Evolutionary conservation across 2,888 invertebrate species (phyloP), one percentile per base, ranked within the genome.

Genomic region (Agrochola circellaris): DNA sequence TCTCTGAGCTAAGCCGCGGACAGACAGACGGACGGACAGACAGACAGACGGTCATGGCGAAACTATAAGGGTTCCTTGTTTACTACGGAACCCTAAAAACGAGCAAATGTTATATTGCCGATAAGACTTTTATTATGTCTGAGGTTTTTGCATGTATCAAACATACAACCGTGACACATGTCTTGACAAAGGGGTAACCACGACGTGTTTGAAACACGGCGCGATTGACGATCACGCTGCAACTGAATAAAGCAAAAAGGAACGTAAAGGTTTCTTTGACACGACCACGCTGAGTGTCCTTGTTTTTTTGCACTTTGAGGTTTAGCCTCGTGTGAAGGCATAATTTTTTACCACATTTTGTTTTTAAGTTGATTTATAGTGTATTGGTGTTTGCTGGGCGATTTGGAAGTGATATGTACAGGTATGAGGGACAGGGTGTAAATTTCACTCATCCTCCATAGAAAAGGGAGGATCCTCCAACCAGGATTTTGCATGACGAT

Each of bases 231-330:
- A 48, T 60, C 48, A 61, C 17, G 38, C 30, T 51, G 74, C 38
- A 30, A 54, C 45, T 26, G 69, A 73, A 54, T 73, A 38, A 60
- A 64, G 34, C 20, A 34, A 75, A 64, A 38, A 34, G 9, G 26
- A 56, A 13, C 8, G n/a, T n/a, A n/a, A n/a, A n/a, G 5, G n/a
- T 56, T 45, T 45, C 34, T 64, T 54, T 45, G 34, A 75, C 64
- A 45, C 42, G 11, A n/a, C n/a, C 11, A 20, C 13, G 6, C 45
- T 23, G 26, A 17, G 30, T 58, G 45, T 75, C 15, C 13, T 76
- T 8, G 20, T 34, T 45, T 62, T 62, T 45, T 76, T 6, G 15
- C 9, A 26, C 38, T 65, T 48, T 76, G 48, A 58, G 9, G 26
- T 76, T 58, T 38, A 66, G 77, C 58, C 23, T 77, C 23, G 17